Conservation (phyloP, 2,113 vertebrate genomes). For the Antechinus flavipes region DNA sequence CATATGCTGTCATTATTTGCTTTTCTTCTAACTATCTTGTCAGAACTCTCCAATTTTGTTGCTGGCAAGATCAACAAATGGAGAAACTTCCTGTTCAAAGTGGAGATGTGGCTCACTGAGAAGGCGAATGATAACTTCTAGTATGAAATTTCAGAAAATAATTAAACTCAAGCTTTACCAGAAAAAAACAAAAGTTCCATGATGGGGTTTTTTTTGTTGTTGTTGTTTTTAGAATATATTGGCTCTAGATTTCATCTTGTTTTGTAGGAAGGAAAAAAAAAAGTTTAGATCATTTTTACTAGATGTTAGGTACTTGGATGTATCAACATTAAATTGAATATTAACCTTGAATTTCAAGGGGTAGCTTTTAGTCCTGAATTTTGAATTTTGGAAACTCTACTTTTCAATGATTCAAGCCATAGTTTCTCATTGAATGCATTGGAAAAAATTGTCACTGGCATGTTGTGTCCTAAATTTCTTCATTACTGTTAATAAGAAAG, state of each 20-base stretch:
- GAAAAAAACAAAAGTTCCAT: background rate
- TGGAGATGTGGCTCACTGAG: background rate
- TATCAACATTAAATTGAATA: background rate
- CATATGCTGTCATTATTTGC: background rate
- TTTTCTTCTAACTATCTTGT: background rate
- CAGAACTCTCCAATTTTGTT: background rate
- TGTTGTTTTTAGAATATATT: background rate
- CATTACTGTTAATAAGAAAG: background rate
- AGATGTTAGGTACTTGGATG: background rate
- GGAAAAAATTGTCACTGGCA: conserved; percentile 37
- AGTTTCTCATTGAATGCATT: background rate
- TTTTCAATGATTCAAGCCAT: conserved; percentile 5
- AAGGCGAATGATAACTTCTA: background rate
- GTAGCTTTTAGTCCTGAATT: conserved; percentile 4
- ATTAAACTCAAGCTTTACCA: background rate
- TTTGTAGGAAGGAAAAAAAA: background rate
- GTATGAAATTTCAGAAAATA: background rate
- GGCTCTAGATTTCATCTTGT: background rate
- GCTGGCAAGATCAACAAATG: background rate
- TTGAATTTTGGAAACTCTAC: conserved; percentile 6
- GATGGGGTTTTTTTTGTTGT: background rate
- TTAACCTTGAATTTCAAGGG: conserved; percentile 6
- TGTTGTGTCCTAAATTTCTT: conserved; percentile 22
- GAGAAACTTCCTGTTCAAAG: background rate
- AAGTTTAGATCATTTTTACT: background rate